A percentile compares a stretch with the other conserved stretches of the same genome.
These are phyloP conservation scores for Chionis minor DNA, from an alignment of 2,113 vertebrate genomes.

Conservation along the genomic window DNA sequence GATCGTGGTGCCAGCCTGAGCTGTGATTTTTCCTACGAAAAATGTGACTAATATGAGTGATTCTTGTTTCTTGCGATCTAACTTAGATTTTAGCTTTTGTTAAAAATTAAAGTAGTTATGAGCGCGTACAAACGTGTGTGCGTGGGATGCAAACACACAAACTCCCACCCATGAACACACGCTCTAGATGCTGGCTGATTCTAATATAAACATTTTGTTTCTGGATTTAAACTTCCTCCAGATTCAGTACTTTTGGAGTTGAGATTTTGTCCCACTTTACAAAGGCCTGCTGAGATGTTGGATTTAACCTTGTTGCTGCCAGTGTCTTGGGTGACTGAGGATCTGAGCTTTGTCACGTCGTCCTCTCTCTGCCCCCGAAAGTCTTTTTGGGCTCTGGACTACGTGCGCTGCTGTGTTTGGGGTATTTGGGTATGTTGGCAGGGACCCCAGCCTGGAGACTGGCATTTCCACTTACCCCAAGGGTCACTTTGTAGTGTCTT, in stretches of 20 bases:
- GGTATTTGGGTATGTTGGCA: neutral
- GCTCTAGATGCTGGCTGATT: neutral
- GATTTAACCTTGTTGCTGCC: neutral
- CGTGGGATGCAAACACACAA: neutral
- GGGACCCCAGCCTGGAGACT: rapidly evolving
- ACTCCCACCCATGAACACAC: neutral
- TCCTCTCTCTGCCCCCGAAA: neutral
- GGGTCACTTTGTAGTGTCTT: neutral
- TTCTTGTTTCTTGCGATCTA: neutral
- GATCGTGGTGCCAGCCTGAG: neutral
- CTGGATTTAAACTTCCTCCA: neutral
- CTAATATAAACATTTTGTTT: neutral
- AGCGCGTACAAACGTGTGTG: neutral
- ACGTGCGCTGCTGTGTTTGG: neutral
- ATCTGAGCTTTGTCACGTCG: neutral
- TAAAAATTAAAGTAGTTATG: neutral
- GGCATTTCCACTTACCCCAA: neutral
- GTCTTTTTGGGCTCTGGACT: neutral
- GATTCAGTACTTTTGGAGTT: neutral
- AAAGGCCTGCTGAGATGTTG: neutral
- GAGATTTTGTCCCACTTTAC: neutral
- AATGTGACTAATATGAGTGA: rapidly evolving
- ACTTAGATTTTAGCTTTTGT: neutral
- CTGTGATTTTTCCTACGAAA: neutral
- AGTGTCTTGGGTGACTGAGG: neutral